Evolutionary conservation across 2,113 vertebrate genomes (phyloP), one percentile per base, ranked within the genome.

Genomic region (Albula glossodonta): DNA sequence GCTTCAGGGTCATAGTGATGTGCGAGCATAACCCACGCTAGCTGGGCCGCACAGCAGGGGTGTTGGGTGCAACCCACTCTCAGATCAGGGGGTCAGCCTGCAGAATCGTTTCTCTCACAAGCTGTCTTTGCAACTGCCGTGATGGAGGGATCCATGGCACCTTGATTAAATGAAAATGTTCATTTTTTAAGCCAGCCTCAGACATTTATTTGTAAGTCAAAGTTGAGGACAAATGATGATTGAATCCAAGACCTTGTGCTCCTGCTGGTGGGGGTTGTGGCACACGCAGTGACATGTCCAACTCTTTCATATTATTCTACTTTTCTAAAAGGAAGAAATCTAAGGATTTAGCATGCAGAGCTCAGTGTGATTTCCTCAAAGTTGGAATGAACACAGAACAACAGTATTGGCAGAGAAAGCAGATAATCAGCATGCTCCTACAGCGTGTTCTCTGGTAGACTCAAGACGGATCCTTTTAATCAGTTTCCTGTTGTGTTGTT

Each of bases 311-410:
- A 25, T 19, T 22, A 17, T 70, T 70, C 63, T 70, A 22, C 22
- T n/a, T 60, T 60, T 60, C 63, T 70, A 5, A 70, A 70, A 60
- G 5, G 56, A 13, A 63, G 3, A 63, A n/a, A 81, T 81, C 50
- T 81, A 31, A 79, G 78, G 78, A 80, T 51, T 82, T 83, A 83
- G 41, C 53, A 60, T 60, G n/a, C 13, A 56, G 80, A 81, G 80
- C 51, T 81, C 51, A n/a, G 80, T 13, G n/a, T 48, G 81, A 17
- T 83, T 83, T 7, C 19, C 51, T 81, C 19, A 51, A 50, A 51
- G 11, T 81, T 60, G 53, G 31, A 63, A 52, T n/a, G 52, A 52
- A 48, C 81, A 60, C 81, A 83, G 13, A 83, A n/a, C 41, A 10
- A n/a, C 70, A 9, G 3, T 31, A n/a, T 74, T 74, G 70, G n/a